Conservation (phyloP, 30 jellyfish, hydroid and myxozoan species). For the Mastigias papua region DNA sequence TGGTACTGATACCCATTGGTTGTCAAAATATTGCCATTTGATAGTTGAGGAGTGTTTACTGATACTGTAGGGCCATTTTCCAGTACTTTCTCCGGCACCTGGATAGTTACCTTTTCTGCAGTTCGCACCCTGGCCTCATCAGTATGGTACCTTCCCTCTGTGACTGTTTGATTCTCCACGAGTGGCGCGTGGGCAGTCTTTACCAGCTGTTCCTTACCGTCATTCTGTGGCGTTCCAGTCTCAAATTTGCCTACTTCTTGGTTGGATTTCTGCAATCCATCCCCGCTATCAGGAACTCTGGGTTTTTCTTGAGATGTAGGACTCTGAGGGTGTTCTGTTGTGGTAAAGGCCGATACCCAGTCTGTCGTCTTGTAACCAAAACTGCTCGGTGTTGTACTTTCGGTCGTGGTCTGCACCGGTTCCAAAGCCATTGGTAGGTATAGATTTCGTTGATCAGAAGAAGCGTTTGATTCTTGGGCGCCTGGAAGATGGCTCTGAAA, state of each 20-base stretch:
- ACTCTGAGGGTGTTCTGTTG: neutral
- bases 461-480: neutral
- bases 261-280: neutral
- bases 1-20: constrained; percentile 3
- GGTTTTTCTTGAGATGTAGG: neutral
- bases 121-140: constrained; percentile 34
- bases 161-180: neutral
- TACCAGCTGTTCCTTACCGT: neutral
- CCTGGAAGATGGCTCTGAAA: neutral
- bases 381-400: constrained; percentile 32
- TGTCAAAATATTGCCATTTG: neutral
- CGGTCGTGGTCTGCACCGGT: constrained; percentile 8
- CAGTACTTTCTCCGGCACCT: neutral
- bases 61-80: neutral
- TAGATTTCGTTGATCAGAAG: neutral
- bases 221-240: neutral
- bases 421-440: neutral
- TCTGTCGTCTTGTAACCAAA: constrained; percentile 60
- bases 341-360: constrained; percentile 45
- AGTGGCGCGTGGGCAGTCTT: neutral
- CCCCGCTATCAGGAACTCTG: neutral
- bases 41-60: neutral
- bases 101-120: neutral
- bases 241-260: neutral
- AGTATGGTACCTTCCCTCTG: constrained; percentile 43